Evolutionary conservation across 2,888 invertebrate genomes (phyloP).

Genomic region (Thereva nobilitata): DNA sequence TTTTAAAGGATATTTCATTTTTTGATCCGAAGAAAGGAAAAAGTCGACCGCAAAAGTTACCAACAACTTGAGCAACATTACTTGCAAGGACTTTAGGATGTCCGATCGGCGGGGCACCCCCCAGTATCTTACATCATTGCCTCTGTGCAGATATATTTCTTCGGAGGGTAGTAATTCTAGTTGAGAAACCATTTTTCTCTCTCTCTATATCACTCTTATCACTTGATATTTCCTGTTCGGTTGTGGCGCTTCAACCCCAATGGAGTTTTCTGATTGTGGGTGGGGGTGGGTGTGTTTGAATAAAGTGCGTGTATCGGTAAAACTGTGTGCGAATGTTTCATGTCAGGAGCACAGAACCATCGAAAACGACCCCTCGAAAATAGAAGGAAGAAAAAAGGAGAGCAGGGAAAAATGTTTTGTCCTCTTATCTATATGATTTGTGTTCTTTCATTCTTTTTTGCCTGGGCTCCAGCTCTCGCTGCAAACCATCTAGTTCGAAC

Average conservation of each 20-base stretch:
- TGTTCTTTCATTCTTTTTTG: constrained; percentile 48
- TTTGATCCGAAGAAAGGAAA: constrained; percentile 28
- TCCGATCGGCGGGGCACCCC: constrained; percentile 15
- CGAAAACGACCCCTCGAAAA: constrained; percentile 32
- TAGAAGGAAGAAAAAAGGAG: constrained; percentile 22
- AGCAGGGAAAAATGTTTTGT: constrained; percentile 47
- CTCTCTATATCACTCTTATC: constrained; percentile 39
- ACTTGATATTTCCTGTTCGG: constrained; percentile 41
- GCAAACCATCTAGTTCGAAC: constrained; percentile 34
- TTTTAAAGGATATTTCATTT: constrained; percentile 14
- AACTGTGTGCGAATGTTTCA: constrained; percentile 34
- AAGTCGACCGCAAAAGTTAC: constrained; percentile 2
- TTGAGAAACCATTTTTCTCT: constrained; percentile 16
- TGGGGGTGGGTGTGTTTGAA: constrained; percentile 26
- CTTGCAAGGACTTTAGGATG: constrained; percentile 16
- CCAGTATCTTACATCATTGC: not conserved
- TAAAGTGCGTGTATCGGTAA: constrained; percentile 31
- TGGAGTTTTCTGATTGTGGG: constrained; percentile 28
- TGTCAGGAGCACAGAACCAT: constrained; percentile 35
- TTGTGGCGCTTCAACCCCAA: constrained; percentile 27
- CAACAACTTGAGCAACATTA: constrained; percentile 5
- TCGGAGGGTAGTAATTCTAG: not conserved
- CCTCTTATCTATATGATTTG: constrained; percentile 59
- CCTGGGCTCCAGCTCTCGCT: constrained; percentile 19
- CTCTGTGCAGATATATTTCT: constrained; percentile 1